phyloP scores from a whole-genome alignment of 2,113 vertebrate genomes.

The Axis porcinus region DNA sequence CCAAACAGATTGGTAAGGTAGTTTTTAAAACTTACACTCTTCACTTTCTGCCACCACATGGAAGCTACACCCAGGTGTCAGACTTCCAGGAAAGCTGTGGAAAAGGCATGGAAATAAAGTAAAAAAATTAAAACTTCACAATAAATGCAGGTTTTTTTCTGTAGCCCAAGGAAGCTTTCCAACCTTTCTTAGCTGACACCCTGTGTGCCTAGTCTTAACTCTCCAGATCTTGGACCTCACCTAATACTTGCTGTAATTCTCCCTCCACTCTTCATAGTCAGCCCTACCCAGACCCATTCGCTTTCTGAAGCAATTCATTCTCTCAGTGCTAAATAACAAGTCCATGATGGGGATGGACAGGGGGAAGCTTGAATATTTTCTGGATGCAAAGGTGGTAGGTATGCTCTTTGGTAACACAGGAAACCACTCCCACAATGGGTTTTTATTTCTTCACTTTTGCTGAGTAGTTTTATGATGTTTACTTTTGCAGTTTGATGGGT shows the following conservation, averaged over 20 bases:
- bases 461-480: neutral
- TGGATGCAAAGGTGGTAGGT: neutral
- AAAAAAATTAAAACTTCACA: neutral
- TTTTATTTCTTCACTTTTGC: neutral
- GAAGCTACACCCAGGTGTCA: neutral
- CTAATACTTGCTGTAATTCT: neutral
- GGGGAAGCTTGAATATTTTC: neutral
- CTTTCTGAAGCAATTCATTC: neutral
- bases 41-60: neutral
- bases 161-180: neutral
- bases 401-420: neutral
- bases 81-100: neutral
- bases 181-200: neutral
- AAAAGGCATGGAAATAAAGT: neutral
- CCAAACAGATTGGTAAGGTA: neutral
- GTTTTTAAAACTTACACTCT: neutral
- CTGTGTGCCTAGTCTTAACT: neutral
- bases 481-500: neutral
- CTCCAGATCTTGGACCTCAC: neutral
- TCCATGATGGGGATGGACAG: neutral
- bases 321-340: neutral
- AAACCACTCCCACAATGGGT: neutral
- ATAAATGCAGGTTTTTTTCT: neutral
- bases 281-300: neutral
- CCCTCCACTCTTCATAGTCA: neutral